Conservation (phyloP, 2,113 vertebrate genomes). For the Anhinga rufa region DNA sequence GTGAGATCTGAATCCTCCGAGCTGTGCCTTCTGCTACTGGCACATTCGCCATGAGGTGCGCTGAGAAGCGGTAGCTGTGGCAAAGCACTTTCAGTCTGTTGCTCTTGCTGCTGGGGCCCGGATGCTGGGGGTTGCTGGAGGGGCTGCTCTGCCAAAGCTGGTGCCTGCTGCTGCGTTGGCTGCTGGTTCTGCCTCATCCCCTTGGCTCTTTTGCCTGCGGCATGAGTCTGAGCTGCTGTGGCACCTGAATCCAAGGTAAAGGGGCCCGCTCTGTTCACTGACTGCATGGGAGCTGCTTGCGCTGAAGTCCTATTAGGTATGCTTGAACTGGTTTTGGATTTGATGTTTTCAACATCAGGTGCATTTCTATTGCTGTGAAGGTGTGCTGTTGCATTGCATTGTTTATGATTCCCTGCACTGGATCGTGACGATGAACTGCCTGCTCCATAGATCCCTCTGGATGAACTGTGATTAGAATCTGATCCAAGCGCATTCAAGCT, state of each 20-base stretch:
- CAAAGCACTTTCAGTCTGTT: conserved; percentile 62
- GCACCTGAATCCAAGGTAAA: conserved; percentile 69
- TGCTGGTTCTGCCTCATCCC: conserved; percentile 70
- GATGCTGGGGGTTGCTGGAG: conserved; percentile 62
- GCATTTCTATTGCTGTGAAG: conserved; percentile 74
- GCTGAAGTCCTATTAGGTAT: conserved; percentile 74
- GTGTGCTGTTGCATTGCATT: conserved; percentile 69
- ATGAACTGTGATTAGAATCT: conserved; percentile 79
- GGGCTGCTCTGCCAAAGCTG: conserved; percentile 72
- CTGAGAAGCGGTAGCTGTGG: conserved; percentile 40
- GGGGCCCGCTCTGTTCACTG: conserved; percentile 66
- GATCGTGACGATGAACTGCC: conserved; percentile 74
- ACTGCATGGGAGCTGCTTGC: conserved; percentile 71
- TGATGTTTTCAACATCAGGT: conserved; percentile 77
- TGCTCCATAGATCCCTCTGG: conserved; percentile 80
- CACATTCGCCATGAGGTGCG: conserved; percentile 56
- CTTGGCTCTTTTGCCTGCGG: conserved; percentile 76
- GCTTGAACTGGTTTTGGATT: conserved; percentile 74
- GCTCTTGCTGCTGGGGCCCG: conserved; percentile 70
- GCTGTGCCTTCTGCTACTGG: conserved; percentile 73
- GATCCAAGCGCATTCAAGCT: conserved; percentile 84
- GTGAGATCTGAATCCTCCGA: conserved; percentile 86
- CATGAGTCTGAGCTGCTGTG: conserved; percentile 67
- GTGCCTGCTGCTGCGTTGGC: conserved; percentile 57
- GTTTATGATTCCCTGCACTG: conserved; percentile 74